Conservation (phyloP, 2,888 invertebrate species). For the Philopedon plagiatum region DNA sequence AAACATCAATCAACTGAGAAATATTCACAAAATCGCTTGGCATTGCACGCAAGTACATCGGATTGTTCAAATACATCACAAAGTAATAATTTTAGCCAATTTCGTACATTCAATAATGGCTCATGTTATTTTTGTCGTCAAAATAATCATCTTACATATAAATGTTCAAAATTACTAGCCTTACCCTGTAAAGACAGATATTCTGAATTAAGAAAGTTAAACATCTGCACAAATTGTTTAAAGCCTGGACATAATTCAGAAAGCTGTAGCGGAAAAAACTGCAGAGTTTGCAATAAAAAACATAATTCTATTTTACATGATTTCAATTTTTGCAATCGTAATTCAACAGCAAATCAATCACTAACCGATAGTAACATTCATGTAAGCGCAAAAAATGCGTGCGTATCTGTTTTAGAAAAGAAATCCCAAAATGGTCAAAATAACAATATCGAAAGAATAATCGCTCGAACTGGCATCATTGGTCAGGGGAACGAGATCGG, state of each 20-base stretch:
- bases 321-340: too few species aligned
- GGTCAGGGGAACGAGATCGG: too few species aligned
- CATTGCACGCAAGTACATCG: background rate
- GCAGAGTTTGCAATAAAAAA: constrained; percentile 34
- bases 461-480: too few species aligned
- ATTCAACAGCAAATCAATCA: too few species aligned
- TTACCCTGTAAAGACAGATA: constrained; percentile 28
- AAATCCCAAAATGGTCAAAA: too few species aligned
- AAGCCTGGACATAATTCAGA: constrained; percentile 25
- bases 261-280: constrained; percentile 24
- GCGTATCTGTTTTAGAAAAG: background rate
- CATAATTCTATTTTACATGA: constrained; percentile 43
- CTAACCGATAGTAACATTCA: background rate
- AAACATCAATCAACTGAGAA: background rate
- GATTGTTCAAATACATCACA: background rate
- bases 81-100: background rate
- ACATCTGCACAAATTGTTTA: constrained; percentile 45
- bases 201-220: constrained; percentile 11
- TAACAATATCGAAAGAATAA: too few species aligned
- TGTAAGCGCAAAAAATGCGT: background rate
- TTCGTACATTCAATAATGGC: too few species aligned
- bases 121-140: constrained; percentile 30
- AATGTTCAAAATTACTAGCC: constrained; percentile 31
- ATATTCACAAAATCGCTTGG: background rate
- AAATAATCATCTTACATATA: constrained; percentile 28